Evolutionary conservation across 2,797 vertebrate species (phyloP).

Genomic region (Apodemus agrarius): DNA sequence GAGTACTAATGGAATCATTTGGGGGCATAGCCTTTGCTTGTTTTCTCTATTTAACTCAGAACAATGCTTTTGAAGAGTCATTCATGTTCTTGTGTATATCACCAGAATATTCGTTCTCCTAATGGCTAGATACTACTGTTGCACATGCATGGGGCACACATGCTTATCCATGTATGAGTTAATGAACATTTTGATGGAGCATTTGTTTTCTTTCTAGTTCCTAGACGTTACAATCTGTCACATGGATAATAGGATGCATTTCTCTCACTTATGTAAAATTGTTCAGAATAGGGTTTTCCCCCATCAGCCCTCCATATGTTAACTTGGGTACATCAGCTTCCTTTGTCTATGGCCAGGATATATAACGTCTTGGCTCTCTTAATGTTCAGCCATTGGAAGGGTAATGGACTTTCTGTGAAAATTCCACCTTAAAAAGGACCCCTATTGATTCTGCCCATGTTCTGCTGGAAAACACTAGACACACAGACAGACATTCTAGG

Average conservation of each 20-base stretch:
- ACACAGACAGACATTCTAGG: no score
- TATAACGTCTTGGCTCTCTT: not conserved
- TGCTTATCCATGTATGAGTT: slow-evolving; percentile 18
- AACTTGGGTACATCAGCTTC: not conserved
- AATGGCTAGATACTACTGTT: not conserved
- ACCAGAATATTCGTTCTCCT: not conserved
- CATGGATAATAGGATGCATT: not conserved
- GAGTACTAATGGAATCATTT: not conserved
- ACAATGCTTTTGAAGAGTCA: not conserved
- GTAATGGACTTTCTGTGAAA: not conserved
- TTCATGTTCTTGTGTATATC: not conserved
- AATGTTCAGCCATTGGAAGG: not conserved
- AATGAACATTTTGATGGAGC: not conserved
- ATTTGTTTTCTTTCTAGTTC: slow-evolving; percentile 23
- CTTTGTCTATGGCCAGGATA: not conserved
- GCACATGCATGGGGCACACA: not conserved
- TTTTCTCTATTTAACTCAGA: not conserved
- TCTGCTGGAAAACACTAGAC: not conserved
- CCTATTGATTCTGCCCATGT: not conserved
- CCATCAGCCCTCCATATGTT: accelerated
- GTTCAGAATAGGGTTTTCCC: not conserved
- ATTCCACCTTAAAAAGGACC: not conserved
- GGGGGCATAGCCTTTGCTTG: not conserved
- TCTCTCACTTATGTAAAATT: not conserved
- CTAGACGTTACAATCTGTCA: not conserved